Evolutionary conservation across 2,113 vertebrate genomes (phyloP).

Genomic region (Oryzias javanicus): DNA sequence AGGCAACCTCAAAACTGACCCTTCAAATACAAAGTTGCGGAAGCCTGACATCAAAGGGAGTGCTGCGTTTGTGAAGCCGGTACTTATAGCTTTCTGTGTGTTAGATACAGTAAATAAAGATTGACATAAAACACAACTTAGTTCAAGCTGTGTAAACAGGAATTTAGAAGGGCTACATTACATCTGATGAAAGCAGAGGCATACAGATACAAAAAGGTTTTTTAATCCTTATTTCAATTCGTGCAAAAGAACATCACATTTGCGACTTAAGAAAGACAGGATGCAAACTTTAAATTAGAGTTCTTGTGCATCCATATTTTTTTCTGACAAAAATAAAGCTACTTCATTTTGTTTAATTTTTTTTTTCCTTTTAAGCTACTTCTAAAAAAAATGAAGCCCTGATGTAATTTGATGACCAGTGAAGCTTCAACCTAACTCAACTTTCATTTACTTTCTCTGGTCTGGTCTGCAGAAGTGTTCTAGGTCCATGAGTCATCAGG

Average conservation of each 20-base stretch:
- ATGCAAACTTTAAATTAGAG: no score
- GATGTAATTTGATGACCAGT: background rate
- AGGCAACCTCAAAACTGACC: no score
- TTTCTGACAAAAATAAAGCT: no score
- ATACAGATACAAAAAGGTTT: conserved; percentile 12
- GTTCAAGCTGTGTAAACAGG: conserved; percentile 17
- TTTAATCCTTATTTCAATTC: no score
- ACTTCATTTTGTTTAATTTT: no score
- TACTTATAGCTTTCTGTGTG: background rate
- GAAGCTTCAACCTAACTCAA: background rate
- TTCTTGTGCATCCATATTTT: no score
- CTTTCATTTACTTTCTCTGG: background rate
- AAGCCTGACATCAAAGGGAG: background rate
- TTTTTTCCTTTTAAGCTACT: no score
- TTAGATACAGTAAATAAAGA: conserved; percentile 30
- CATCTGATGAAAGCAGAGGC: conserved; percentile 1
- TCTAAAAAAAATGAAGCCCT: no score
- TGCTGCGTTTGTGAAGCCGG: background rate
- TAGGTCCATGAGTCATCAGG: conserved; percentile 52
- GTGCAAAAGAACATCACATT: no score
- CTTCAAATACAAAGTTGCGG: no score
- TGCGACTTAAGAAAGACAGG: no score
- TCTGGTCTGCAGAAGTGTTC: background rate
- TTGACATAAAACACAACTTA: background rate
- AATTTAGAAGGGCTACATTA: background rate